Percentiles rank a stretch among this genome's conserved stretches.
These are phyloP conservation scores for Ips nitidus DNA, from an alignment of 1,140 invertebrate genomes.

Conservation along the genomic window DNA sequence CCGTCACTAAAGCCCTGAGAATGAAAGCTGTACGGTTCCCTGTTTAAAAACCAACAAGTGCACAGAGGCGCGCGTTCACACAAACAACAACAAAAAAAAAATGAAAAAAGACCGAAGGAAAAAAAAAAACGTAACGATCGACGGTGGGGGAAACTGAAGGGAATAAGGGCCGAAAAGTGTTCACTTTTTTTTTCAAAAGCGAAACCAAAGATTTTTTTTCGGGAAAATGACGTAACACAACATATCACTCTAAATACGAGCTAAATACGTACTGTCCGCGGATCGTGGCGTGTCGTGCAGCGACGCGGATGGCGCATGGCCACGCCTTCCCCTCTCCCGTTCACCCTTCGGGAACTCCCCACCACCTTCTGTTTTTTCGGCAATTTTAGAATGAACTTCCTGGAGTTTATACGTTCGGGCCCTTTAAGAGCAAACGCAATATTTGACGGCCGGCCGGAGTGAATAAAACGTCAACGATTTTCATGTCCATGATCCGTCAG, in stretches of 20 bases:
- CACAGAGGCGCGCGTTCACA: not conserved
- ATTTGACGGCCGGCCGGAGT: too few relatives aligned
- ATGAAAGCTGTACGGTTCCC: not conserved
- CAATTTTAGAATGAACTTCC: constrained; percentile 25
- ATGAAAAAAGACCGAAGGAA: constrained; percentile 1
- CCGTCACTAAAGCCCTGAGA: not conserved
- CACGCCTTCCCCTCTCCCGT: constrained; percentile 39
- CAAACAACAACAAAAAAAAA: not conserved
- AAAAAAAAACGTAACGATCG: constrained; percentile 21
- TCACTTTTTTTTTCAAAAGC: constrained; percentile 48
- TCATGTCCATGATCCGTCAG: too few relatives aligned
- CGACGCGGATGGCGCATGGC: constrained; percentile 28
- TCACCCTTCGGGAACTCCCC: constrained; percentile 15
- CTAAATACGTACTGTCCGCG: constrained; percentile 52
- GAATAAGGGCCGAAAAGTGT: constrained; percentile 45
- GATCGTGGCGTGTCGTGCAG: constrained; percentile 30
- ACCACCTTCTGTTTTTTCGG: constrained; percentile 14
- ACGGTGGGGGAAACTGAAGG: not conserved
- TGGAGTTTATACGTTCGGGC: constrained; percentile 12
- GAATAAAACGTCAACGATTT: too few relatives aligned
- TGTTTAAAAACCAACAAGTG: not conserved
- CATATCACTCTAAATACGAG: constrained; percentile 54
- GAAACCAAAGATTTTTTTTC: constrained; percentile 52
- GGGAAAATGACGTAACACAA: constrained; percentile 53
- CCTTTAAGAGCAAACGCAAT: constrained; percentile 3